phyloP scores from a whole-genome alignment of 2,888 invertebrate species.

The Tuberolachnus salignus region DNA sequence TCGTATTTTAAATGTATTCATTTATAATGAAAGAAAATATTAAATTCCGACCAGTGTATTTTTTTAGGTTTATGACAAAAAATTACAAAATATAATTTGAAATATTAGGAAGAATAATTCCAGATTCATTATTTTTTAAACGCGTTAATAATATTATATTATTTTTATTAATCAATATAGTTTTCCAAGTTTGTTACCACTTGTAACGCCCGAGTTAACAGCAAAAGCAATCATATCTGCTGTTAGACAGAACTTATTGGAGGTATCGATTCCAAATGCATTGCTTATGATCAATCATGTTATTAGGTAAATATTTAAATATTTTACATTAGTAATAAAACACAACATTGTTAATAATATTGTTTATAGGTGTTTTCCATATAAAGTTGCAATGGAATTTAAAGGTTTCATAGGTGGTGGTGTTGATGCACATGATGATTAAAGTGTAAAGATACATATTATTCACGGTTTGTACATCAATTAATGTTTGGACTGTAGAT shows the following conservation, averaged over 20 bases:
- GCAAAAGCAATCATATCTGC: slow-evolving; percentile 73
- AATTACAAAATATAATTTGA: too few species aligned
- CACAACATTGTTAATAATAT: not conserved
- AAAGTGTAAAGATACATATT: not conserved
- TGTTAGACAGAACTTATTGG: slow-evolving; percentile 69
- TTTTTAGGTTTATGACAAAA: too few species aligned
- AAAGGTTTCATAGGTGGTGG: slow-evolving; percentile 49
- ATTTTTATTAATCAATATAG: slow-evolving; percentile 59
- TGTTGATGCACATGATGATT: slow-evolving; percentile 42
- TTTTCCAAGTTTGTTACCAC: slow-evolving; percentile 71
- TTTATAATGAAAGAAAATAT: too few species aligned
- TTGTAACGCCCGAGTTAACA: slow-evolving; percentile 70
- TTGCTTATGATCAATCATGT: slow-evolving; percentile 67
- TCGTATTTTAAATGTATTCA: too few species aligned
- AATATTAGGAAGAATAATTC: too few species aligned
- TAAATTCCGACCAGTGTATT: too few species aligned
- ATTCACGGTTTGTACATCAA: not conserved
- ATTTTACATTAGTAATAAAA: not conserved
- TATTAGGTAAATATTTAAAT: slow-evolving; percentile 61
- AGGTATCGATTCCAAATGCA: slow-evolving; percentile 71
- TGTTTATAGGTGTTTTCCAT: slow-evolving; percentile 29
- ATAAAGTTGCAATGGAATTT: slow-evolving; percentile 30
- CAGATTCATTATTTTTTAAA: not conserved
- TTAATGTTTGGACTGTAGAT: not conserved
- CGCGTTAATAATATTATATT: not conserved